Evolutionary conservation across 2,113 vertebrate genomes (phyloP), one percentile per base, ranked within the genome.

Genomic region (Orientallactaga bullata): DNA sequence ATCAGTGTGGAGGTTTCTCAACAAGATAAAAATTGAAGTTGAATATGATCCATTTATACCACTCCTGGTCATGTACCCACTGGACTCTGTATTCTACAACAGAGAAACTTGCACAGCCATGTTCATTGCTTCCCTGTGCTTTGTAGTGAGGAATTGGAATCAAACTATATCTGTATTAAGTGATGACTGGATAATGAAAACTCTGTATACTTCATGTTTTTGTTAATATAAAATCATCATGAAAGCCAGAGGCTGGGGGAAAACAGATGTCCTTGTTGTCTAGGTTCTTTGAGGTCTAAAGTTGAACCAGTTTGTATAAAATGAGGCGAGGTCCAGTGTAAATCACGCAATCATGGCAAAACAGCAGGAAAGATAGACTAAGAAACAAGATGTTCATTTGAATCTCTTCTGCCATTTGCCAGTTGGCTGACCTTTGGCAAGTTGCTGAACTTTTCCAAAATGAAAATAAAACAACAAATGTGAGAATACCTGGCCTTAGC

Each of bases 401-500:
- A 87, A 30, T 83, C 35, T 89, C 42, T 83, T 84, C 35, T 68
- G n/a, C 26, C 66, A 17, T 26, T 83, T 72, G 37, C 77, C 90
- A 74, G 1, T 15, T 77, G 18, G 6, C 11, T 76, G 80, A 82
- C 55, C 13, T 79, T 93, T 69, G 60, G 18, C 30, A 63, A 83
- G 65, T 85, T 58, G 77, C 73, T 91, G 20, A 92, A 86, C 16
- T 39, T 82, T 26, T 39, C 42, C 88, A 65, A 58, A 78, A 74
- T 87, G 42, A 77, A 47, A 92, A 42, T 63, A 21, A 94, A 88
- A 79, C 51, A 69, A 73, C 68, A 69, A 32, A 66, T 61, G 21
- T 76, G n/a, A 47, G 73, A 86, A 32, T 37, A 11, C 66, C 51
- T 47, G 26, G 47, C 30, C 18, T 26, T 17, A 63, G 32, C 51